phyloP scores from a whole-genome alignment of 1,140 invertebrate species.

The Holotrichia oblita region DNA sequence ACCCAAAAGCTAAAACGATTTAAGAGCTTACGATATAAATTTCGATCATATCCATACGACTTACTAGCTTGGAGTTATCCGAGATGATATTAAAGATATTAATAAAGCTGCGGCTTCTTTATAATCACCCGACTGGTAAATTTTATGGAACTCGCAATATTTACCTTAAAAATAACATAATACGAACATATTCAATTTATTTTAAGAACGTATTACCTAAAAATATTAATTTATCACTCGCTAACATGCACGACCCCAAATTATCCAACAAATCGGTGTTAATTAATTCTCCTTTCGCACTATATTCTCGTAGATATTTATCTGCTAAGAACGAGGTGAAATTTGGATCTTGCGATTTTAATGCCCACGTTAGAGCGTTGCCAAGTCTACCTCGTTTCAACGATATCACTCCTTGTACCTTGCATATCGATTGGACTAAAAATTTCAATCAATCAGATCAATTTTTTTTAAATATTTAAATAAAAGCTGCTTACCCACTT shows the following conservation, averaged over 20 bases:
- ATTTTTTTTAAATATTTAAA: not conserved
- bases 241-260: conserved; percentile 78
- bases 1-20: conserved; percentile 83
- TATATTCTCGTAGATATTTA: conserved; percentile 74
- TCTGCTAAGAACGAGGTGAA: conserved; percentile 76
- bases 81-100: conserved; percentile 81
- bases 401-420: conserved; percentile 73
- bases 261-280: conserved; percentile 81
- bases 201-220: conserved; percentile 66
- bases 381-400: conserved; percentile 70
- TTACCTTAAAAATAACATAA: conserved; percentile 67
- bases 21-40: too few species aligned
- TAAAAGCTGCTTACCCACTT: conserved; percentile 69
- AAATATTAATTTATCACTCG: conserved; percentile 81
- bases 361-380: conserved; percentile 83
- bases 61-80: conserved; percentile 89
- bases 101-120: conserved; percentile 79
- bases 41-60: conserved; percentile 60
- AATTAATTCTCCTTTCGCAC: conserved; percentile 68
- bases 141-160: conserved; percentile 89
- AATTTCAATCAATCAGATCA: conserved; percentile 47
- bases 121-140: conserved; percentile 77
- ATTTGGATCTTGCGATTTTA: conserved; percentile 74
- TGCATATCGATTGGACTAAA: conserved; percentile 75
- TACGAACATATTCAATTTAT: conserved; percentile 12